A percentile compares a stretch with the other conserved stretches of the same genome.
Evolutionary conservation across 92 coral and sea anemone species (phyloP).

Genomic region (Siderastrea siderea): DNA sequence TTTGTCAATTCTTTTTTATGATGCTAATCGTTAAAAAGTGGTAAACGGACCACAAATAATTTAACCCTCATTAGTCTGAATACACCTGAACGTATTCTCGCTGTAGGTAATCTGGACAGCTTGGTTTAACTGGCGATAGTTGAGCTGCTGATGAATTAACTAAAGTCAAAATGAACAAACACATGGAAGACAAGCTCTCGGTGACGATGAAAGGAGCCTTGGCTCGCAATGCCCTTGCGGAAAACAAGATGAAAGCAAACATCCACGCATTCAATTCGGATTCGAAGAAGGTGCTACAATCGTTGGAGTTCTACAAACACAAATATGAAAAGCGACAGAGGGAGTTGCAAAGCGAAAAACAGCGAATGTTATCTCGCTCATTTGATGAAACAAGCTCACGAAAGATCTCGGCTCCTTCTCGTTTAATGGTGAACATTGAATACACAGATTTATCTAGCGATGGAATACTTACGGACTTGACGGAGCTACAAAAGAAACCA

Average conservation of each 20-base stretch:
- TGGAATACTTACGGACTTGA: constrained; percentile 15
- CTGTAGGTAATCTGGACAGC: background rate
- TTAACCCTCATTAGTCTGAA: background rate
- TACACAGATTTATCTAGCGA: background rate
- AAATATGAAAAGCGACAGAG: constrained; percentile 50
- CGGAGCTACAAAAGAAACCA: background rate
- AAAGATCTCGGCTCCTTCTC: constrained; percentile 50
- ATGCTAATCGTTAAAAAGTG: background rate
- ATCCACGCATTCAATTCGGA: constrained; percentile 20
- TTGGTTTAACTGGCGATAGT: background rate
- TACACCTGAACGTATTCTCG: background rate
- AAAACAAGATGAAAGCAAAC: constrained; percentile 59
- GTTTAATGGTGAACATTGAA: constrained; percentile 21
- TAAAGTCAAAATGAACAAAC: constrained; percentile 38
- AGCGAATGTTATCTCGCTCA: background rate
- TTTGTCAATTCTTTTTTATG: background rate
- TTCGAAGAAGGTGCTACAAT: constrained; percentile 33
- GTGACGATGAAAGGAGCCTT: constrained; percentile 60
- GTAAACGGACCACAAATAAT: background rate
- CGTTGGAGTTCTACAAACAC: constrained; percentile 34
- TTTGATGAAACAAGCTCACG: background rate
- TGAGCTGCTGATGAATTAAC: background rate
- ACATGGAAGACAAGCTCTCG: constrained; percentile 42
- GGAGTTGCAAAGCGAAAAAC: constrained; percentile 36
- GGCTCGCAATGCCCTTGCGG: constrained; percentile 44